These are phyloP conservation scores for Ceratoteleas bidentatus DNA, from an alignment of 1,140 invertebrate species.

Conservation along the genomic window DNA sequence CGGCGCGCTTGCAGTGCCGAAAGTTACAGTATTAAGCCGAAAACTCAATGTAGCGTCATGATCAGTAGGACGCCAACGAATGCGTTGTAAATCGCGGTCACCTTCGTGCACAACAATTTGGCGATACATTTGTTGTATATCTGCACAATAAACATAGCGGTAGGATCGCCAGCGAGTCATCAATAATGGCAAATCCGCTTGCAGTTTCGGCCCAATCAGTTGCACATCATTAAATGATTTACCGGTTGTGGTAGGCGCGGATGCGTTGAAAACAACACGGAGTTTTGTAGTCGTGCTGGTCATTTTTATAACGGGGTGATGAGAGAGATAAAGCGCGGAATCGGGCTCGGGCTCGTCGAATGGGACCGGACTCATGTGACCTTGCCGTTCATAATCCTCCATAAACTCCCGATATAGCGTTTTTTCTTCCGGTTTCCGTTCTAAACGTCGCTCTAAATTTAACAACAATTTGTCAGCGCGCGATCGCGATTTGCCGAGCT, in stretches of 20 bases:
- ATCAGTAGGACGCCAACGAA: too few relatives aligned
- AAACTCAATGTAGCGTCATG: too few relatives aligned
- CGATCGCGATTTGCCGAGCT: background rate
- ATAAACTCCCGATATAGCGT: background rate
- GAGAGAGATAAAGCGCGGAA: background rate
- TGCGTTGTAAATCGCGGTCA: too few relatives aligned
- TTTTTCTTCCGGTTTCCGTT: background rate
- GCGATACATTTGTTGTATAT: background rate
- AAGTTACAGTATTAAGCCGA: constrained; percentile 1
- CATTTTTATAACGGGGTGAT: background rate
- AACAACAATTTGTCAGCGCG: background rate
- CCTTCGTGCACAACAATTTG: too few relatives aligned
- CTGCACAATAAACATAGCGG: background rate
- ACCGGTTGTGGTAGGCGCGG: background rate
- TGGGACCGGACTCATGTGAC: background rate
- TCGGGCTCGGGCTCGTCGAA: background rate
- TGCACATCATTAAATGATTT: background rate
- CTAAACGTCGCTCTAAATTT: background rate
- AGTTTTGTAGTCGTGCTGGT: background rate
- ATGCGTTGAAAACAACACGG: background rate
- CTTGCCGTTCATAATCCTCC: background rate
- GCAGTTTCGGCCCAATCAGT: background rate
- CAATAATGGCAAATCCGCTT: background rate
- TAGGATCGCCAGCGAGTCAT: background rate
- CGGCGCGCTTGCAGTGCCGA: background rate